Percentiles rank a stretch among this genome's conserved stretches.
phyloP scores from a whole-genome alignment of 2,888 invertebrate species.

The Sphaerophoria rueppellii region DNA sequence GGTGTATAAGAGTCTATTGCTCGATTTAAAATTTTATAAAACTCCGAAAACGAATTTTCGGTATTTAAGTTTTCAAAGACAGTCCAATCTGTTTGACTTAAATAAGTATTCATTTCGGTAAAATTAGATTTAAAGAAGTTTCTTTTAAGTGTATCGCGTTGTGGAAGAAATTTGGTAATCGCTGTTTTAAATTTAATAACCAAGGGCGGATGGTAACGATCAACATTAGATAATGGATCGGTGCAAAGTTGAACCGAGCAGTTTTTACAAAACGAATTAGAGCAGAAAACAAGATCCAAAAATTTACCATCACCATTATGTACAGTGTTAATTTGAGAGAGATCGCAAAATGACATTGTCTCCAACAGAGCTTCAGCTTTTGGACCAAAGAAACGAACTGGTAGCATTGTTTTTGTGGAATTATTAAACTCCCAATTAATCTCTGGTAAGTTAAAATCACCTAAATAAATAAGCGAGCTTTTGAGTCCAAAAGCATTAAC shows the following conservation, averaged over 20 bases:
- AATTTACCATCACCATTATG: neutral
- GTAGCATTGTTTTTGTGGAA: neutral
- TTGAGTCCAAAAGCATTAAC: neutral
- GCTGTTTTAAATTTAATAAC: neutral
- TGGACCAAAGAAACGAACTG: neutral
- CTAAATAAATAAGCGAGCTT: neutral
- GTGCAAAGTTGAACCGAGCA: neutral
- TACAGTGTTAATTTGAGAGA: neutral
- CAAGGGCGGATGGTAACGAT: neutral
- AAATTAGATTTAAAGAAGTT: too few relatives aligned
- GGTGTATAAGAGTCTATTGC: neutral
- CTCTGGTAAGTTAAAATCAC: neutral
- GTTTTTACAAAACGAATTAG: neutral
- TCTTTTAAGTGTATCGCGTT: neutral
- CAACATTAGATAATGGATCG: neutral
- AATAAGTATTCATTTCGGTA: too few relatives aligned
- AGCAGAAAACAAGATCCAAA: neutral
- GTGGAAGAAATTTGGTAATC: slow-evolving; percentile 1
- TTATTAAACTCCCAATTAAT: neutral
- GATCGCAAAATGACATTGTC: neutral
- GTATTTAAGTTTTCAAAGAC: neutral
- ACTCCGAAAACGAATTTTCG: neutral
- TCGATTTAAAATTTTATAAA: neutral
- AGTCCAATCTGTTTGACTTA: neutral
- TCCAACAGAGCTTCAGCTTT: neutral